Base-by-base conservation (phyloP, 2,113 vertebrate genomes). In the Tragelaphus scriptus region DNA sequence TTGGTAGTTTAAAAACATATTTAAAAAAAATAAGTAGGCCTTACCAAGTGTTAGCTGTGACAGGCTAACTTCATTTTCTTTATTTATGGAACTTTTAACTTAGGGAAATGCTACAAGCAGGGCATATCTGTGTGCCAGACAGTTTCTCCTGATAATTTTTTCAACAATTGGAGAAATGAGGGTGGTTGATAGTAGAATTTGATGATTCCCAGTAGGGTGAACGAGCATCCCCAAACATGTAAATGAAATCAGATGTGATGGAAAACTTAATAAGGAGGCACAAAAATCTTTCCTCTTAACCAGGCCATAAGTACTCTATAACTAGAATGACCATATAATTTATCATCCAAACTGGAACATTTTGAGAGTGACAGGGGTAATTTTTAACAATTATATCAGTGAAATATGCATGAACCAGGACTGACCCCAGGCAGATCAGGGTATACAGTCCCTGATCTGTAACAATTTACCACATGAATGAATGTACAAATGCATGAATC, bases 221-320 rank as follows among this genome's bases (percentile, higher is more conserved):
- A 90, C n/a, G 71, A 63, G 30, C 47, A 87, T 82, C 7, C 13
- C 21, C 44, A 93, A 59, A 88, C 30, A 85, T 71, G 44, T 65
- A 95, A 91, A 88, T 68, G 7, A 90, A 91, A 85, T 90, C 87
- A 93, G 77, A 93, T 85, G 59, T 79, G 63, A 80, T 71, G 44
- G 63, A 94, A 79, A 88, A 85, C 7, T 91, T 51, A 93, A 53
- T 79, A 91, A 93, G 56, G 75, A 91, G 19, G 8, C 56, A 91
- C 23, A 55, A 93, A 88, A 44, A 82, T 77, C 56, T 85, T 93
- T 91, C 30, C 81, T 86, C 30, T 96, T 75, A 93, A 88, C 86
- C 36, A 88, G 21, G 28, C 13, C 81, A 36, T 36, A 96, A 84
- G 32, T 95, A 51, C 26, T 90, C 47, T 95, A 49, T 44, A 92